Conservation (phyloP, 1,140 invertebrate species). For the Drosophila pandora region DNA sequence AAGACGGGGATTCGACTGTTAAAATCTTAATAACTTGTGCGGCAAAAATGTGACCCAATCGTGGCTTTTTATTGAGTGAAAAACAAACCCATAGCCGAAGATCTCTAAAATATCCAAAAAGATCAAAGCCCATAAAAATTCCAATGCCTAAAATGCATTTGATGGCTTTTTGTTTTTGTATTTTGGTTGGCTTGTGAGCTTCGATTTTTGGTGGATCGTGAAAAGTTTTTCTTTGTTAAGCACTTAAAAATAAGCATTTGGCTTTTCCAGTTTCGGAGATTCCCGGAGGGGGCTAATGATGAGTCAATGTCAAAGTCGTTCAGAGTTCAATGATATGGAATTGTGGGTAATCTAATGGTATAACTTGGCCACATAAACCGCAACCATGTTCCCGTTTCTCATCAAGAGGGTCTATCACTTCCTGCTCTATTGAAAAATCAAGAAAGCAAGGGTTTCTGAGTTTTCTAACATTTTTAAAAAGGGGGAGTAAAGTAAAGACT, state of each 20-base stretch:
- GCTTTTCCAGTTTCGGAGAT: conserved; percentile 14
- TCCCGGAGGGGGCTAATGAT: background rate
- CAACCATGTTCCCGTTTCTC: conserved; percentile 33
- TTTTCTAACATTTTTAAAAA: background rate
- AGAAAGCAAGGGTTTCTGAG: conserved; percentile 19
- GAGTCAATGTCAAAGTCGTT: conserved; percentile 43
- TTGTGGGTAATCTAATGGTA: conserved; percentile 15
- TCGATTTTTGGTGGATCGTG: conserved; percentile 30
- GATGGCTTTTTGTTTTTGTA: conserved; percentile 29
- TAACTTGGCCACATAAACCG: conserved; percentile 18
- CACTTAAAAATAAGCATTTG: conserved; percentile 66
- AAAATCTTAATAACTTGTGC: conserved; percentile 75
- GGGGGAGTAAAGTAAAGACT: background rate
- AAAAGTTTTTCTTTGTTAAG: conserved; percentile 39
- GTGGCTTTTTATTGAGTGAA: conserved; percentile 74
- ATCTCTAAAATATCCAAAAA: conserved; percentile 64
- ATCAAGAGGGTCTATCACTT: conserved; percentile 25
- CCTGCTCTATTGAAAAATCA: conserved; percentile 27
- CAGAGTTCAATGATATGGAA: conserved; percentile 39
- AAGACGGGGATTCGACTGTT: conserved; percentile 34
- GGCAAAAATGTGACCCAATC: conserved; percentile 64
- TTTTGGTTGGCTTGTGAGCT: background rate
- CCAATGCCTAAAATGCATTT: conserved; percentile 72
- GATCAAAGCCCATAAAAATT: conserved; percentile 72
- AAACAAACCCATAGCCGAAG: conserved; percentile 61